phyloP scores from a whole-genome alignment of 2,888 invertebrate species.

The Xylota sylvarum region DNA sequence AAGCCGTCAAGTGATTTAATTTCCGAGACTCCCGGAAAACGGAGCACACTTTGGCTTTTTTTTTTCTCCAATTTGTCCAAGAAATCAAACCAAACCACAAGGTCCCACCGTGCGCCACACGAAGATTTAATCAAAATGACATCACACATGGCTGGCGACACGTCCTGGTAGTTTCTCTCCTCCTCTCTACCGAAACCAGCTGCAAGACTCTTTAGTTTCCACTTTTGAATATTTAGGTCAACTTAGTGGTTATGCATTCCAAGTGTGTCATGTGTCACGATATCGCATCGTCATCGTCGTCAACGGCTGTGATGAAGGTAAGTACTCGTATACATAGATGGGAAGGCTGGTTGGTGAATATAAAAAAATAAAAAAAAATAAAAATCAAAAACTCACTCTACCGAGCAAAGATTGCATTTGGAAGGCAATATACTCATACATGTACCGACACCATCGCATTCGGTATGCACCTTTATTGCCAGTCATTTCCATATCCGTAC shows the following conservation, averaged over 20 bases:
- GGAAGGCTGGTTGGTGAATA: neutral
- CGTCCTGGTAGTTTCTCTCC: conserved; percentile 36
- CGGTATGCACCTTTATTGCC: conserved; percentile 74
- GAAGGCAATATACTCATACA: conserved; percentile 49
- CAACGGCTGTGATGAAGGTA: conserved; percentile 38
- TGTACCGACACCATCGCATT: conserved; percentile 39
- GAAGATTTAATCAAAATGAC: conserved; percentile 58
- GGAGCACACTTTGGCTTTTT: neutral
- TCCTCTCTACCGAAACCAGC: neutral
- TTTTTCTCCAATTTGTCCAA: conserved; percentile 1
- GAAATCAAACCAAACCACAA: conserved; percentile 14
- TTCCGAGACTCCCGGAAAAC: neutral
- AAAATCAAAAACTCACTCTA: conserved; percentile 21
- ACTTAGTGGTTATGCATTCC: conserved; percentile 66
- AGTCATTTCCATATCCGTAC: conserved; percentile 75
- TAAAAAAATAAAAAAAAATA: conserved; percentile 23
- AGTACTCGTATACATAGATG: neutral
- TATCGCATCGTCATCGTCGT: conserved; percentile 63
- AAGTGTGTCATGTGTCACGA: conserved; percentile 75
- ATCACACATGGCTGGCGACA: conserved; percentile 59
- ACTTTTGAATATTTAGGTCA: conserved; percentile 74
- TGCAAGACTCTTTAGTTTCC: conserved; percentile 46
- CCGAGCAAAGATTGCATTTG: conserved; percentile 64
- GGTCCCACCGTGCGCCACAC: neutral
- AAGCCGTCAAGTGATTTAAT: neutral